Conservation (phyloP, 1,140 invertebrate genomes). For the Bombus sibiricus region DNA sequence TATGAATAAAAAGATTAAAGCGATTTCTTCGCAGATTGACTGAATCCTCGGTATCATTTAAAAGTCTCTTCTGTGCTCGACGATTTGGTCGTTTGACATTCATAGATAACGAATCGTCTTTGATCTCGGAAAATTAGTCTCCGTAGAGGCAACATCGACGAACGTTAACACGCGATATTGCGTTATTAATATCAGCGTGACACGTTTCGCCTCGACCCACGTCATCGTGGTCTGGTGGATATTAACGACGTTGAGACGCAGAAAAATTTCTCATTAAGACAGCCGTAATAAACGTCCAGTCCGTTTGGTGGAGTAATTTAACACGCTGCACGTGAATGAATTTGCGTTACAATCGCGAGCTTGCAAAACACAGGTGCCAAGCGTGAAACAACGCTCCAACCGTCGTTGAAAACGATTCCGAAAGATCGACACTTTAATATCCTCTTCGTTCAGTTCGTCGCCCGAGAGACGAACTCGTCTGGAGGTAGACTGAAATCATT, state of each 20-base stretch:
- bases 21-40: too few relatives aligned
- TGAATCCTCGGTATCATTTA: too few relatives aligned
- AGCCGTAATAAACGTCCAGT: slow-evolving; percentile 34
- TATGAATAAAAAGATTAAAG: too few relatives aligned
- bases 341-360: slow-evolving; percentile 21
- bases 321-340: slow-evolving; percentile 29
- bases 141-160: not conserved
- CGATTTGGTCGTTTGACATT: not conserved
- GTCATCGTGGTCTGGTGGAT: not conserved
- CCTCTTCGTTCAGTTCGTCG: not conserved
- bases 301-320: slow-evolving; percentile 33
- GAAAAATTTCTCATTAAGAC: slow-evolving; percentile 52
- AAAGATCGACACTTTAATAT: slow-evolving; percentile 23
- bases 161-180: slow-evolving; percentile 25
- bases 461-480: not conserved
- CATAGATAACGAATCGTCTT: not conserved
- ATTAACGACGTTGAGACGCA: slow-evolving; percentile 33
- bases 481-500: slow-evolving; percentile 30
- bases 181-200: slow-evolving; percentile 40
- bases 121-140: slow-evolving; percentile 2
- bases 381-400: too few relatives aligned
- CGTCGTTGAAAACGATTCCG: not conserved
- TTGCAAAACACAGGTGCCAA: slow-evolving; percentile 20
- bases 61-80: too few relatives aligned
- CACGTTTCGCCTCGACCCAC: not conserved